phyloP scores from a whole-genome alignment of 2,797 vertebrate genomes.

The Pipistrellus pipistrellus region DNA sequence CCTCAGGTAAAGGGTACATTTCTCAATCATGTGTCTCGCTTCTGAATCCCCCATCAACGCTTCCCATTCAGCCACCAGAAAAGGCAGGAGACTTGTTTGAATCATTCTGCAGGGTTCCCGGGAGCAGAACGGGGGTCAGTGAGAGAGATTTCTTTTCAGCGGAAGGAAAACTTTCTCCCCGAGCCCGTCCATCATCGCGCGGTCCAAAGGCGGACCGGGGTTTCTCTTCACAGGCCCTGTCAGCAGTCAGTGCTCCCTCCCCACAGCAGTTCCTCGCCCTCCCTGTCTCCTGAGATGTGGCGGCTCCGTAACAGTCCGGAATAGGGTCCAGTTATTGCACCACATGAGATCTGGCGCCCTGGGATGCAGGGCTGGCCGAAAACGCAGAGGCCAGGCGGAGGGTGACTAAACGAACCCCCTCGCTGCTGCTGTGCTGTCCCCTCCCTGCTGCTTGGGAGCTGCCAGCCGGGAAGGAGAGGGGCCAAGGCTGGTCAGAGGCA shows the following conservation, averaged over 20 bases:
- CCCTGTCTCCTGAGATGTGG: not conserved
- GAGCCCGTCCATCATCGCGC: not conserved
- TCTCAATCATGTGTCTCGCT: not conserved
- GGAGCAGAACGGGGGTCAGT: not conserved
- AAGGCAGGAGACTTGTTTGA: not conserved
- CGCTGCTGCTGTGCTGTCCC: not conserved
- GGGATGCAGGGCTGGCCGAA: not conserved
- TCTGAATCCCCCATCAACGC: not conserved
- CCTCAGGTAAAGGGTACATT: not conserved
- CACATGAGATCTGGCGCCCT: not conserved
- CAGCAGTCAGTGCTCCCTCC: slow-evolving; percentile 29
- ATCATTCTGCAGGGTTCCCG: not conserved
- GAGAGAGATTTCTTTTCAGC: slow-evolving; percentile 2
- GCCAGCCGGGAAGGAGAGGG: not conserved
- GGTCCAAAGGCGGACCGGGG: not conserved
- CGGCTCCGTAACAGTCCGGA: not conserved
- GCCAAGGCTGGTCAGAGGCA: not conserved
- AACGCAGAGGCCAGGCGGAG: not conserved
- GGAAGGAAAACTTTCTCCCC: not conserved
- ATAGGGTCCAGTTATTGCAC: slow-evolving; percentile 31
- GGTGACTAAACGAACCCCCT: not conserved
- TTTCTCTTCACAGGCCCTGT: slow-evolving; percentile 19
- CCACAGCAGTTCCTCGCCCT: not conserved
- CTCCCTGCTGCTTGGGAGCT: not conserved
- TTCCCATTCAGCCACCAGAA: not conserved